These are phyloP conservation scores for Acipenser transmontanus DNA, from an alignment of 2,797 vertebrate genomes.

Conservation along the genomic window DNA sequence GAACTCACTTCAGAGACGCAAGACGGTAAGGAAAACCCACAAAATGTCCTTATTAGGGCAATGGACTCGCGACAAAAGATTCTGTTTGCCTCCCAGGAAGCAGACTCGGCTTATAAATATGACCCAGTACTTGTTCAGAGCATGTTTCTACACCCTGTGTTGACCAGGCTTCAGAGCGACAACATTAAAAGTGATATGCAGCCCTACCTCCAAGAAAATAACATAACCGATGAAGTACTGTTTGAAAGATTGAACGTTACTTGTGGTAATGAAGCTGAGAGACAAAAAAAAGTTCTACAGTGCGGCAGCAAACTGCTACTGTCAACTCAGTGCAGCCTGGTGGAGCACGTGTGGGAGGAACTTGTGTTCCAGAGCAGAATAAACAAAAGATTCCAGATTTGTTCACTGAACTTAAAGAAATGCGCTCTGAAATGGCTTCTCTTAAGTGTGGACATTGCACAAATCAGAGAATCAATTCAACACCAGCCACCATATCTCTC, in stretches of 20 bases:
- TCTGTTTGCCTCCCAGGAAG: background rate
- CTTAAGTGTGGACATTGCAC: conserved; percentile 10
- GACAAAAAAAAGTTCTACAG: background rate
- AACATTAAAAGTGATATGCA: background rate
- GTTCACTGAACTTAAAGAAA: conserved; percentile 12
- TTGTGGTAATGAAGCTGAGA: background rate
- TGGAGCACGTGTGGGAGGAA: background rate
- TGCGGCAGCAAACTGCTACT: background rate
- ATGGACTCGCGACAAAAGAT: conserved; percentile 8
- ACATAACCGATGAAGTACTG: background rate
- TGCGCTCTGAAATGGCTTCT: conserved; percentile 15
- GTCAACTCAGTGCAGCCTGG: conserved; percentile 11
- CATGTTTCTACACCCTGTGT: conserved; percentile 12
- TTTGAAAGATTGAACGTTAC: conserved; percentile 1
- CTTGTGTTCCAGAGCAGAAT: background rate
- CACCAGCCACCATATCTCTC: conserved; percentile 4
- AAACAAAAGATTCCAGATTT: conserved; percentile 6
- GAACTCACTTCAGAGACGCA: conserved; percentile 7
- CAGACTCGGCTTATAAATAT: too few species aligned
- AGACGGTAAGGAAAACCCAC: conserved; percentile 6
- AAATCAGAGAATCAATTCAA: conserved; percentile 18
- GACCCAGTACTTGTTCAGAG: background rate
- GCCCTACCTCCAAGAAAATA: conserved; percentile 2
- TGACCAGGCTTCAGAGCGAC: conserved; percentile 3
- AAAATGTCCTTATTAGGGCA: conserved; percentile 7